Evolutionary conservation across 2,888 invertebrate species (phyloP).

Genomic region (Plagodis pulveraria): DNA sequence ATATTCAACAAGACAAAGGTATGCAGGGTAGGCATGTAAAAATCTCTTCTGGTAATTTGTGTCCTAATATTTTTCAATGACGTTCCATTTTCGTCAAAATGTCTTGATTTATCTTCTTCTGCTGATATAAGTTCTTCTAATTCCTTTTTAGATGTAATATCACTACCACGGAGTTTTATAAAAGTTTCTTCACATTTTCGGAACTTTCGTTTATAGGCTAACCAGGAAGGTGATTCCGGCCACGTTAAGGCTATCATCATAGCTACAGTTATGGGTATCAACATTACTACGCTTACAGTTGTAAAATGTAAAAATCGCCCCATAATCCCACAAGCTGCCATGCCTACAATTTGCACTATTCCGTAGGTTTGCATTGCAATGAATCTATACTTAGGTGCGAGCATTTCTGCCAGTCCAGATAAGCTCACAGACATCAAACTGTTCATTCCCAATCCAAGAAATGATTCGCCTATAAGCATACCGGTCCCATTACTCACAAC

Average conservation of each 20-base stretch:
- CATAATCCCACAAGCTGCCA: background rate
- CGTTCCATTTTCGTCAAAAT: too few relatives aligned
- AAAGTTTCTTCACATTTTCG: too few relatives aligned
- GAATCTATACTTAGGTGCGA: conserved; percentile 7
- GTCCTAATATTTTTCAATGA: too few relatives aligned
- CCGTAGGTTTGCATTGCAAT: background rate
- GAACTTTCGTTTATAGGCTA: too few relatives aligned
- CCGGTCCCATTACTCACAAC: background rate
- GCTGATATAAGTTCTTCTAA: too few relatives aligned
- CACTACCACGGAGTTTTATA: too few relatives aligned
- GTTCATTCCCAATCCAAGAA: conserved; percentile 9
- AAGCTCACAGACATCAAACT: conserved; percentile 10
- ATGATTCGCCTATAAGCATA: conserved; percentile 7
- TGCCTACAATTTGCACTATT: background rate
- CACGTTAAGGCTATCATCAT: background rate
- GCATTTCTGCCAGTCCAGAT: conserved; percentile 11
- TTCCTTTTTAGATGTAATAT: too few relatives aligned
- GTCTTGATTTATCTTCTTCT: too few relatives aligned
- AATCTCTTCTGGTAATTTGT: too few relatives aligned
- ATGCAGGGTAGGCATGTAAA: too few relatives aligned
- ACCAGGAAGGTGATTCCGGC: too few relatives aligned
- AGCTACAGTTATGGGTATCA: background rate
- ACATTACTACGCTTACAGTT: background rate
- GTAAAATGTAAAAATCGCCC: background rate
- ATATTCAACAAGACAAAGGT: too few relatives aligned